Base-by-base conservation (phyloP, 2,888 invertebrate genomes). In the Agrotis exclamationis region DNA sequence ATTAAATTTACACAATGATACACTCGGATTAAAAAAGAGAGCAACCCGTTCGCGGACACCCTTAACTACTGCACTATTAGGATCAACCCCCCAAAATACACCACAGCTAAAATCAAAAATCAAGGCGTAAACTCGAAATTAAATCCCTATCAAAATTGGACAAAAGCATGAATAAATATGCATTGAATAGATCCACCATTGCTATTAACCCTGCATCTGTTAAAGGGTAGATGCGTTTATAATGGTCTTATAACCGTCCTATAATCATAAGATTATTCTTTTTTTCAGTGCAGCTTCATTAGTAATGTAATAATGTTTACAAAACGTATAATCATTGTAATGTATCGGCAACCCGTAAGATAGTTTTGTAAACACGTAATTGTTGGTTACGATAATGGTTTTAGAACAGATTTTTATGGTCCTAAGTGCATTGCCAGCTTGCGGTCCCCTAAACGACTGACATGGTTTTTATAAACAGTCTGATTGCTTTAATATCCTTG, bases 261-360 rank as follows among this genome's bases (percentile, higher is more conserved):
- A 93, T 94, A 95, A 96, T 95, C 95, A 94, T 88, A 85, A 90
- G 94, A 94, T 95, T 95, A 93, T 87, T 93, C 93, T 88, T 96
- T 96, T 96, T 96, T 96, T 96, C 96, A 96, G 95, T 95, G 89
- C 86, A 83, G 89, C 92, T 94, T 94, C 94, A 95, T 95, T 95
- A 95, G 92, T 76, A 84, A 85, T 87, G 89, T 91, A 88, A 90
- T 90, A 85, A 78, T 86, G 85, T 88, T 84, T 84, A 86, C 87
- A 86, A 88, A 92, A 94, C 92, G 82, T 92, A 90, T 93, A 93
- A 95, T 95, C 91, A 90, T 85, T 87, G 84, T 85, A 88, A 89
- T 89, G 87, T 87, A 88, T 88, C 84, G 85, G 87, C 88, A 91
- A 91, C 86, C 88, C 89, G 85, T 85, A 89, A 87, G 89, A 86